Evolutionary conservation across 2,797 vertebrate genomes (phyloP), one percentile per base, ranked within the genome.

Genomic region (Danio choprae): DNA sequence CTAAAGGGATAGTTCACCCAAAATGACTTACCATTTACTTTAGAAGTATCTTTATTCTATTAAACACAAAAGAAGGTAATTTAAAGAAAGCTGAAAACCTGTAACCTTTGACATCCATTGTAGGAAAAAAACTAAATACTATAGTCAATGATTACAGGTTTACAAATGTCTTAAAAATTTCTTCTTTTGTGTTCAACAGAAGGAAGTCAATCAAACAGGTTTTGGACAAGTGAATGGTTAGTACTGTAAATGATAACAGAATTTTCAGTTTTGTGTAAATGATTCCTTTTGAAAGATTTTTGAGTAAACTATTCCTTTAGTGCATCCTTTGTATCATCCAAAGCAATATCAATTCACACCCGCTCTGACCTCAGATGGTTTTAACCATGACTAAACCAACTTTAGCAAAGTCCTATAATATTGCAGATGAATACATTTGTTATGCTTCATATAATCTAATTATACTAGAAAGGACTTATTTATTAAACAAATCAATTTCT

Each of bases 361-460:
- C 38, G 50, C 6, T 29, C n/a, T 43, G 22, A 72, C 20, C 51
- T 53, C 20, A 56, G 71, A 79, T 56, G 79, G 44, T 29, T 55
- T 74, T 77, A 76, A 60, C 83, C 71, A 84, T 79, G 20, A 70
- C 51, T 29, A 81, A 91, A 83, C 87, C 62, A 59, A 83, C 85
- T 87, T 83, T 65, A 84, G 81, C 81, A 67, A 40, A 75, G 40
- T 85, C 58, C 86, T 83, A 90, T 87, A 84, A 56, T 77, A 50
- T 51, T 11, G 8, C 60, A 74, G 83, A 84, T 78, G 73, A 84
- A 76, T 38, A 4, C 40, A 79, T 72, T 20, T 36, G 63, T 68
- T 58, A 58, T 58, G 63, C 63, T 58, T 15, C 63, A 60, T 44
- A 64, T 86, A 72, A 59, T 73, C 79, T 77, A 59, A 86, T 89